These are phyloP conservation scores for Aplocera efformata DNA, from an alignment of 2,888 invertebrate genomes.

Conservation along the genomic window DNA sequence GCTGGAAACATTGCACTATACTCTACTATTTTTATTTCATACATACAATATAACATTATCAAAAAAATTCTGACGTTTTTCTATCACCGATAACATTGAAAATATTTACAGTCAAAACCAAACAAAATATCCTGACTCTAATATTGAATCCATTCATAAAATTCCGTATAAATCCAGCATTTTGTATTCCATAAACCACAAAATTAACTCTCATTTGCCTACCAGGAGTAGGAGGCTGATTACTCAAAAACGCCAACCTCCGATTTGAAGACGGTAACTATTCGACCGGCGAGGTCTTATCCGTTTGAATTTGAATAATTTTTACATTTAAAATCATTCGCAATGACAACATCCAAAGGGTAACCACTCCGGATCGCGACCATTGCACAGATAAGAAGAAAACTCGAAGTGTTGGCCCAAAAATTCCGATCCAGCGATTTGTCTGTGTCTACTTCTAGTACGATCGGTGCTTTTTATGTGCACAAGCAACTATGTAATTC, in stretches of 20 bases:
- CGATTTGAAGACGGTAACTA: constrained; percentile 62
- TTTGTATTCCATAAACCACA: constrained; percentile 19
- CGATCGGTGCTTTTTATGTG: no score
- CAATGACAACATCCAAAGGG: constrained; percentile 79
- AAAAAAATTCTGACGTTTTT: no score
- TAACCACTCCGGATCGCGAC: constrained; percentile 76
- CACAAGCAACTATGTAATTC: no score
- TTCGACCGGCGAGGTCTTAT: constrained; percentile 69
- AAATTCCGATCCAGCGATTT: constrained; percentile 6
- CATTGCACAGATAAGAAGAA: constrained; percentile 76
- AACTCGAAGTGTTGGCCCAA: constrained; percentile 44
- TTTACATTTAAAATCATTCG: constrained; percentile 81
- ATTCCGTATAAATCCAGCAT: background rate
- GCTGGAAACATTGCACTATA: no score
- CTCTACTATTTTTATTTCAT: no score
- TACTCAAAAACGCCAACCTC: constrained; percentile 60
- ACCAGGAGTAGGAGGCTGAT: constrained; percentile 39
- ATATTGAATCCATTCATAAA: background rate
- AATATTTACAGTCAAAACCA: no score
- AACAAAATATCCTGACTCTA: no score
- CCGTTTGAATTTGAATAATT: constrained; percentile 75
- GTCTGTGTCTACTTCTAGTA: no score
- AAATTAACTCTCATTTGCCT: constrained; percentile 20
- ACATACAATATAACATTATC: no score
- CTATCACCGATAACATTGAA: no score